Evolutionary conservation across 2,113 vertebrate genomes (phyloP), one percentile per base, ranked within the genome.

Genomic region (Apodemus speciosus): DNA sequence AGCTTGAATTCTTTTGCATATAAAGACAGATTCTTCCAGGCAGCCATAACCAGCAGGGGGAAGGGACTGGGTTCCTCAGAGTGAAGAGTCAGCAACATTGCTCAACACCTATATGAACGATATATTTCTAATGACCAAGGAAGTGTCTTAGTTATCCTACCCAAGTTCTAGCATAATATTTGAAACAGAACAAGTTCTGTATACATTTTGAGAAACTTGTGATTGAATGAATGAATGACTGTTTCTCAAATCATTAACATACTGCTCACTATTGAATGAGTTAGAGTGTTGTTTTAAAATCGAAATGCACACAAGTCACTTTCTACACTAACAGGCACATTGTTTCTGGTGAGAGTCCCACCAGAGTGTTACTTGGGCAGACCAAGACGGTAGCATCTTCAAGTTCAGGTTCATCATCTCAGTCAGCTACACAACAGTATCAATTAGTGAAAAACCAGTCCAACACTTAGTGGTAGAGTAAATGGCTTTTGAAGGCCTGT

Each of bases 401-500:
- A 58, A 49, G 25, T 23, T 60, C 23, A 85, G n/a, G 30, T 2
- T 87, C 46, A 49, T 60, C n/a, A 68, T 62, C 46, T 11, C 60
- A 80, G 76, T 25, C 91, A 60, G 38, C 53, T 51, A 87, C 69
- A 53, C 53, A 79, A 71, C 25, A 62, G 77, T 81, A 90, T 27
- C 30, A 72, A 79, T 91, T 56, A 90, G 56, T 18, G 27, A 68
- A 87, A 38, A 79, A 76, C 9, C 27, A 81, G 49, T 51, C 72
- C n/a, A 94, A 40, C 15, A 60, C 46, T 90, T 56, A 11, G 51
- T 94, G 89, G 92, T 87, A 56, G 30, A 46, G 68, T 27, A 84
- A 94, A 71, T 64, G 25, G 43, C 53, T 68, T n/a, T 30, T 38
- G 68, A 88, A 56, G 15, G 15, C 9, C 15, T 6, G 51, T 66